Evolutionary conservation across 2,888 invertebrate genomes (phyloP).

Genomic region (Furcula furcula): DNA sequence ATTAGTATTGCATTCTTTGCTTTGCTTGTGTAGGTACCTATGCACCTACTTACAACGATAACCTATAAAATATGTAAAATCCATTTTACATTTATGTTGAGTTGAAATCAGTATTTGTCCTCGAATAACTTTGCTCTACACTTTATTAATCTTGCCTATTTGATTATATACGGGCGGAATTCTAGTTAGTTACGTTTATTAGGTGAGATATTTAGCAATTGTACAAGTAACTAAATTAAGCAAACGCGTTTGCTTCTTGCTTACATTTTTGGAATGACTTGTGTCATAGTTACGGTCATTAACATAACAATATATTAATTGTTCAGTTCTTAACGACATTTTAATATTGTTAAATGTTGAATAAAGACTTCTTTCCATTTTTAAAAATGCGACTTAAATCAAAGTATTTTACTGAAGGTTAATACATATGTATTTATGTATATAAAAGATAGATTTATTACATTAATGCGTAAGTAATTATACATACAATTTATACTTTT

Average conservation of each 20-base stretch:
- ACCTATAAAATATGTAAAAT: slow-evolving; percentile 25
- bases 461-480: no score
- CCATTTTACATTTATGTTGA: slow-evolving; percentile 22
- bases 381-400: no score
- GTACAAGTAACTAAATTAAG: slow-evolving; percentile 15
- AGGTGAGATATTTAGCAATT: slow-evolving; percentile 20
- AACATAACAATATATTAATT: no score
- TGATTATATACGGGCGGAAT: slow-evolving; percentile 13
- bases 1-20: slow-evolving; percentile 32
- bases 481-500: no score
- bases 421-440: no score
- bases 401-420: no score
- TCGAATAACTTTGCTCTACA: slow-evolving; percentile 23
- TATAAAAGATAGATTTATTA: no score
- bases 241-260: slow-evolving; percentile 19
- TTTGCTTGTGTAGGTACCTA: slow-evolving; percentile 14
- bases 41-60: slow-evolving; percentile 16
- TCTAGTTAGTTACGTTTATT: slow-evolving; percentile 23
- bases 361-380: no score
- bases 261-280: slow-evolving; percentile 14
- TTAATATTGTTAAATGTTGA: no score
- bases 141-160: slow-evolving; percentile 23
- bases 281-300: no score
- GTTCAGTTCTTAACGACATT: no score
- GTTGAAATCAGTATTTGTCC: slow-evolving; percentile 15